Conservation (phyloP, 2,888 invertebrate species). For the Philereme vetulata region DNA sequence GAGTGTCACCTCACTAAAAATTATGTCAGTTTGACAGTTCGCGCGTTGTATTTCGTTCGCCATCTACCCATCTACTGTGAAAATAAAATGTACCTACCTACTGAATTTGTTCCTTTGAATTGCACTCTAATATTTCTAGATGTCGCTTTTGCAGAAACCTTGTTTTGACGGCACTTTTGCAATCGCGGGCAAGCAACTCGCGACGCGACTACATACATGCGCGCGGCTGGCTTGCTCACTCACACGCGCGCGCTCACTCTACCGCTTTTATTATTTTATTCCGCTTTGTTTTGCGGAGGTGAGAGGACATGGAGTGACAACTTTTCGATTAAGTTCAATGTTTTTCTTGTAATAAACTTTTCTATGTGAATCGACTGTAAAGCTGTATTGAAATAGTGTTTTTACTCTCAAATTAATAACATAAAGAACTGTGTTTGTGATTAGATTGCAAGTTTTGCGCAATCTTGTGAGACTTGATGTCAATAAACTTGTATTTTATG, state of each 20-base stretch:
- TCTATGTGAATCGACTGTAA: constrained; percentile 65
- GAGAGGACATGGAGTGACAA: constrained; percentile 65
- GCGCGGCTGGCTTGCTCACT: constrained; percentile 35
- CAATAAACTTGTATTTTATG: constrained; percentile 81
- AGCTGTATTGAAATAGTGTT: constrained; percentile 44
- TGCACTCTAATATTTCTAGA: constrained; percentile 48
- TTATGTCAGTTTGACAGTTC: not conserved
- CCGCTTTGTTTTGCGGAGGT: constrained; percentile 84
- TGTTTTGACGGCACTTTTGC: constrained; percentile 52
- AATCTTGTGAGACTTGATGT: constrained; percentile 78
- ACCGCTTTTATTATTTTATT: constrained; percentile 63
- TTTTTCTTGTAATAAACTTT: constrained; percentile 67
- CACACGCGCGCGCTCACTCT: constrained; percentile 37
- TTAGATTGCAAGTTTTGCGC: constrained; percentile 66
- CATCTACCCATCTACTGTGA: constrained; percentile 17
- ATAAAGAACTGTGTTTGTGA: constrained; percentile 65
- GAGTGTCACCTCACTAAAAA: not conserved
- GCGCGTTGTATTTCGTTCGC: not conserved
- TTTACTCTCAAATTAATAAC: constrained; percentile 31
- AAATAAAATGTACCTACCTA: not conserved
- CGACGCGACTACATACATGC: constrained; percentile 56
- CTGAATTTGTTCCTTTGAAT: not conserved
- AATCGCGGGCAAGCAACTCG: constrained; percentile 28
- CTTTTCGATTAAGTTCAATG: constrained; percentile 68
- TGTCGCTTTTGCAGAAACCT: constrained; percentile 48